Conservation (phyloP, 1,140 invertebrate species). For the Penaeus indicus region DNA sequence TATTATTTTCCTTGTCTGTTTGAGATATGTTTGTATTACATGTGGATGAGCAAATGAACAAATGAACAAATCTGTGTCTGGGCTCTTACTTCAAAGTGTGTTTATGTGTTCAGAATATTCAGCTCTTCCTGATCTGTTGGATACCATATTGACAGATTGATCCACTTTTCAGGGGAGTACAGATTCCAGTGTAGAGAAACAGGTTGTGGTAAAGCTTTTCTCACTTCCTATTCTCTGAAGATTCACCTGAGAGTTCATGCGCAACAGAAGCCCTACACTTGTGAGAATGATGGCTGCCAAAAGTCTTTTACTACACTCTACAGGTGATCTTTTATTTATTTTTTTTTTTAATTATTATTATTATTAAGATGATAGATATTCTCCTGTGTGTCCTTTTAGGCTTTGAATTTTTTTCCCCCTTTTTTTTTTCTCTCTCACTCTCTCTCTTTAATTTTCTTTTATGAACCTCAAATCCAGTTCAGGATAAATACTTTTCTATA, state of each 20-base stretch:
- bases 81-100: slow-evolving; percentile 18
- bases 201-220: slow-evolving; percentile 91
- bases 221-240: slow-evolving; percentile 95
- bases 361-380: not conserved
- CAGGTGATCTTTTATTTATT: slow-evolving; percentile 72
- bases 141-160: slow-evolving; percentile 55
- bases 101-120: slow-evolving; percentile 29
- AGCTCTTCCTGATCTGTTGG: not conserved
- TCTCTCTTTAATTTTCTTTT: not conserved
- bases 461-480: not conserved
- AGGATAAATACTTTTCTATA: too few species aligned
- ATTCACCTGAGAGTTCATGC: slow-evolving; percentile 96
- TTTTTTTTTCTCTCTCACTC: not conserved
- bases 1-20: too few species aligned
- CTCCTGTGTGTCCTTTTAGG: too few species aligned
- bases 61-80: slow-evolving; percentile 5
- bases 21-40: too few species aligned
- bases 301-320: slow-evolving; percentile 96
- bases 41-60: too few species aligned
- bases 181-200: slow-evolving; percentile 91
- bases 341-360: slow-evolving; percentile 42
- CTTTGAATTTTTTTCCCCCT: not conserved
- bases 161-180: slow-evolving; percentile 84
- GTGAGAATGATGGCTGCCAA: slow-evolving; percentile 78
- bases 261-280: slow-evolving; percentile 82